Base-by-base conservation (phyloP, 2,888 invertebrate species). In the Ormyrus nitidulus region DNA sequence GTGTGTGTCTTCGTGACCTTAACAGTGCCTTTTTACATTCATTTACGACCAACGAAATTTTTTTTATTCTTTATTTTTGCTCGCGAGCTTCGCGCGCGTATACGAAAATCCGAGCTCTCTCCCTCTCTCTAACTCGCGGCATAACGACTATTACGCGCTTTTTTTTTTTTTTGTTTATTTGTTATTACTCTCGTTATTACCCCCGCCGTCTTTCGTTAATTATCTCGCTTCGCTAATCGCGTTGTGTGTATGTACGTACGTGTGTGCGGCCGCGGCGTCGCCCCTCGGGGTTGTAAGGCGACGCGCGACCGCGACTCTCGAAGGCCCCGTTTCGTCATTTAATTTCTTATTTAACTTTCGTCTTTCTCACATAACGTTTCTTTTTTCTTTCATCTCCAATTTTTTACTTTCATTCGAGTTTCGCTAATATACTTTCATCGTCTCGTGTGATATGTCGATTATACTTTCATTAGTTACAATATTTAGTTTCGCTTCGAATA, bases 21-120 rank as follows among this genome's bases (percentile, higher is more conserved):
- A 86, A 86, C 85, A 86, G 86, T 86, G 85, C 85, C 85, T 85
- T 85, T 86, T 84, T 85, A 85, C 85, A 85, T 83, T 80, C 81
- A 82, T 81, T 34, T 73, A 80, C 72, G 83, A 81, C 73, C 70
- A 77, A 77, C 81, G 81, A 82, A 77, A 77, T 66, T 77, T 81
- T 75, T 76, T 34, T 34, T 34, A 34, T 34, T 34, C 2, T 34
- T 34, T 34, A 34, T 4, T 34, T 79, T 76, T 75, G 59, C 66
- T 71, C 77, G 66, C 80, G 49, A 61, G 54, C 65, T 34, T 78
- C 78, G 73, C 62, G 73, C 62, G 77, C 74, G 70, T 62, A 13
- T 13, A 54, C 34, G 34, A 34, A 65, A 69, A 48, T 13, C 11
- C 70, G 61, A 19, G 19, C 19, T 61, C 44, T 4, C 54, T 11